phyloP scores from a whole-genome alignment of 1,140 invertebrate genomes.

The Whitmania pigra region DNA sequence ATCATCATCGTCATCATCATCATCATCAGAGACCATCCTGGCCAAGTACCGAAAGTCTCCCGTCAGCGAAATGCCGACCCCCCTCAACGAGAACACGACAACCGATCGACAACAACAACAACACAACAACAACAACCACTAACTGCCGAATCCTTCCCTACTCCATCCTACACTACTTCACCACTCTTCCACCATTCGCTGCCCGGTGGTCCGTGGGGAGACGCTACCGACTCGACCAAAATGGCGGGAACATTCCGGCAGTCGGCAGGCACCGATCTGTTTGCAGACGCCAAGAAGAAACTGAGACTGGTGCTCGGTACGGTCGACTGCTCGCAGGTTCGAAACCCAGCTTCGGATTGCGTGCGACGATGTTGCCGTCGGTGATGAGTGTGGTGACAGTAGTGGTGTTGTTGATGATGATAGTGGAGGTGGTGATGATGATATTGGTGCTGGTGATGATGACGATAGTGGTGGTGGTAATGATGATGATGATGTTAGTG shows the following conservation, averaged over 20 bases:
- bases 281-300: constrained; percentile 78
- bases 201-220: background rate
- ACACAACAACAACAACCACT: background rate
- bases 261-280: constrained; percentile 48
- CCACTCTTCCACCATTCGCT: background rate
- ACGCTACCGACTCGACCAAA: constrained; percentile 14
- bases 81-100: too few relatives aligned
- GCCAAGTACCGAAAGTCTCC: too few relatives aligned
- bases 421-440: too few relatives aligned
- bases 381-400: constrained; percentile 10
- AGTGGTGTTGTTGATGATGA: too few relatives aligned
- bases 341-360: too few relatives aligned
- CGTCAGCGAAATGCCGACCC: too few relatives aligned
- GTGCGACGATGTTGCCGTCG: constrained; percentile 18
- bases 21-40: too few relatives aligned
- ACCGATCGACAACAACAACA: background rate
- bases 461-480: background rate
- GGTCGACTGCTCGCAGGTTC: constrained; percentile 31
- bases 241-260: constrained; percentile 40
- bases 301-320: constrained; percentile 77
- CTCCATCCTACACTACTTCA: background rate
- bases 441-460: too few relatives aligned
- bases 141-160: background rate
- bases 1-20: too few relatives aligned
- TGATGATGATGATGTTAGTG: background rate